Evolutionary conservation across 2,113 vertebrate species (phyloP).

Genomic region (Eptatretus burgeri): DNA sequence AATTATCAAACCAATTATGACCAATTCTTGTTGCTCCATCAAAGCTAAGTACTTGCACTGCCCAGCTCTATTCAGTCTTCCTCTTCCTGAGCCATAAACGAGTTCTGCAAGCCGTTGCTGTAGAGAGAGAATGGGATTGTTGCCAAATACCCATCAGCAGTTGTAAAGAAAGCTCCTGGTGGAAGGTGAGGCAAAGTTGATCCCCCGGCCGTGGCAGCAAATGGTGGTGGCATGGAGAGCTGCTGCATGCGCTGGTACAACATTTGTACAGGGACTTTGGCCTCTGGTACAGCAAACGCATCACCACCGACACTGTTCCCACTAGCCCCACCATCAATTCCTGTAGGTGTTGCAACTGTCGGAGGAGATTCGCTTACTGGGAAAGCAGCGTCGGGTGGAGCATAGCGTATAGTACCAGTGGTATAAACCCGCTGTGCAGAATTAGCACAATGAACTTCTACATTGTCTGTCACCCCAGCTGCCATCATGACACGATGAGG

Average conservation of each 20-base stretch:
- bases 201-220: conserved; percentile 39
- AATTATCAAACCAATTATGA: background rate
- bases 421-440: conserved; percentile 81
- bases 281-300: conserved; percentile 63
- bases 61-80: background rate
- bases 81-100: conserved; percentile 16
- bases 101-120: conserved; percentile 85
- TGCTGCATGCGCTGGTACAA: conserved; percentile 96
- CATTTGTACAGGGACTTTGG: conserved; percentile 99
- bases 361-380: conserved; percentile 39
- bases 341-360: conserved; percentile 17
- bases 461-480: too few species aligned
- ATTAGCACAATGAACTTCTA: too few species aligned
- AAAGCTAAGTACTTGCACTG: background rate
- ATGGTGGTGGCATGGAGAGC: conserved; percentile 84
- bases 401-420: conserved; percentile 91
- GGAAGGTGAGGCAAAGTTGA: conserved; percentile 69
- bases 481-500: too few species aligned
- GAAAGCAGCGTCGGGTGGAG: conserved; percentile 79
- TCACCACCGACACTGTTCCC: background rate
- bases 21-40: background rate
- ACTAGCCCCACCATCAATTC: conserved; percentile 47
- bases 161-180: conserved; percentile 68
- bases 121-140: conserved; percentile 92
- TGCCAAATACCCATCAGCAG: conserved; percentile 87